Conservation (phyloP, 2,113 vertebrate species). For the Xiphias gladius region DNA sequence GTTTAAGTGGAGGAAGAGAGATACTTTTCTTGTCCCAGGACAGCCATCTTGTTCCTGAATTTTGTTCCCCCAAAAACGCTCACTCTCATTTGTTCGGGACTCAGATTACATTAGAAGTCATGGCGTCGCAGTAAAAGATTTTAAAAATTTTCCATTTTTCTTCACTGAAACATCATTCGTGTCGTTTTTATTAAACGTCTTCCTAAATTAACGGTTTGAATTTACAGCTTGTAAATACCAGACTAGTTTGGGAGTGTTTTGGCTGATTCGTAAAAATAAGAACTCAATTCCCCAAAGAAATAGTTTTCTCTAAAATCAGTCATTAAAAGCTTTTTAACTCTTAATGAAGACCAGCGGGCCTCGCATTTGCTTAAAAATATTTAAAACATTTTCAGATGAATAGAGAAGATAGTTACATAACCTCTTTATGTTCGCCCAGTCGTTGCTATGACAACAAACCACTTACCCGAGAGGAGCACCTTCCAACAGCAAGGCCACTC, state of each 20-base stretch:
- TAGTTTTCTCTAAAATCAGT: background rate
- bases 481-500: background rate
- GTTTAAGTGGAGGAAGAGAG: constrained; percentile 56
- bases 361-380: background rate
- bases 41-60: constrained; percentile 87
- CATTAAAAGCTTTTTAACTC: background rate
- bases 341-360: background rate
- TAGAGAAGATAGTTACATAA: constrained; percentile 35
- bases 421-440: constrained; percentile 38
- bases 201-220: background rate
- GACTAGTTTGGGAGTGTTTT: background rate
- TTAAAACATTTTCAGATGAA: background rate
- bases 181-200: background rate
- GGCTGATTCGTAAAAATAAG: background rate
- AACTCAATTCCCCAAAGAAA: background rate
- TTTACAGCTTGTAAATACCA: background rate
- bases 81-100: constrained; percentile 60
- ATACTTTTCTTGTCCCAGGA: constrained; percentile 61
- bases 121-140: constrained; percentile 65
- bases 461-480: background rate
- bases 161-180: too few species aligned
- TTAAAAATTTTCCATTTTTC: constrained; percentile 36
- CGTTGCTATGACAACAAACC: constrained; percentile 71
- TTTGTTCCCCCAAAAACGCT: constrained; percentile 65
- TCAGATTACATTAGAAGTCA: constrained; percentile 76